These are phyloP conservation scores for Diachasma alloeum DNA, from an alignment of 1,140 invertebrate species.

Conservation along the genomic window DNA sequence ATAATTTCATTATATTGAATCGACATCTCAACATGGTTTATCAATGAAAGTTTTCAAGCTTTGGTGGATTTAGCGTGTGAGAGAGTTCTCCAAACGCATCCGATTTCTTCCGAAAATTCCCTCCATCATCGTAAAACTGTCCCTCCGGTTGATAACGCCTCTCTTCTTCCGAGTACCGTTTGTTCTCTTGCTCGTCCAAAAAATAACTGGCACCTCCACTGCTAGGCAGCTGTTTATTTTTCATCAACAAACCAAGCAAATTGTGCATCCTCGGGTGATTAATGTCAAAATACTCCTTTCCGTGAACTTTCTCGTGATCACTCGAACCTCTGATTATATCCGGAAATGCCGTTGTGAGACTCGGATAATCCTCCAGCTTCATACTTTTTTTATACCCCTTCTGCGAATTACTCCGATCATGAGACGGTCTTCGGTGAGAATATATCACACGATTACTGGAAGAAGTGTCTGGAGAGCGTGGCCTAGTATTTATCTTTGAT, in stretches of 20 bases:
- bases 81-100: background rate
- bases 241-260: conserved; percentile 58
- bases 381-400: conserved; percentile 14
- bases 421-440: conserved; percentile 16
- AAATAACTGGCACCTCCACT: conserved; percentile 36
- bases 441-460: conserved; percentile 37
- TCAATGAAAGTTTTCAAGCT: background rate
- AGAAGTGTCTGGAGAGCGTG: conserved; percentile 37
- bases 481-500: conserved; percentile 33
- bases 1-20: no score
- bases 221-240: conserved; percentile 53
- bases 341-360: conserved; percentile 39
- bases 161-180: conserved; percentile 25
- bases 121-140: conserved; percentile 40
- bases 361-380: conserved; percentile 39
- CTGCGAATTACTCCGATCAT: conserved; percentile 8
- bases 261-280: conserved; percentile 60
- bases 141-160: conserved; percentile 1
- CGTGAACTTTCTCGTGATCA: conserved; percentile 26
- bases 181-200: conserved; percentile 34
- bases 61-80: background rate
- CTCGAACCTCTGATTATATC: conserved; percentile 28
- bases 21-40: background rate
- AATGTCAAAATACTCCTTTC: conserved; percentile 39
- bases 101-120: conserved; percentile 3